A percentile compares a stretch with the other conserved stretches of the same genome.
phyloP scores from a whole-genome alignment of 2,888 invertebrate species.

The Brachynemurus nebulosus region DNA sequence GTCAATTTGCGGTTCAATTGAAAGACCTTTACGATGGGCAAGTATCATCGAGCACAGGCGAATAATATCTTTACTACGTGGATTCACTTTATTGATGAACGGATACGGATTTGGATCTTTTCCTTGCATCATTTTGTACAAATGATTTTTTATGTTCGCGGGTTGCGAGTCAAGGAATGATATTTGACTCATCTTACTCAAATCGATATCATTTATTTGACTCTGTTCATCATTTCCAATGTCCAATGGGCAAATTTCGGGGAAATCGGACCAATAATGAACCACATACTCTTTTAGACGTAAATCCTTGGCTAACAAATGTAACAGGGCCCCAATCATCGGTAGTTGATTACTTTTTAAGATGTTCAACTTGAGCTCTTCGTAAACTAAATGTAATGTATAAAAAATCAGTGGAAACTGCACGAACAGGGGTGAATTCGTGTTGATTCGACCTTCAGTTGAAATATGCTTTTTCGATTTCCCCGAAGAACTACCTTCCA shows the following conservation, averaged over 20 bases:
- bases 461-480: conserved; percentile 9
- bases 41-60: conserved; percentile 41
- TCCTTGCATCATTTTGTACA: conserved; percentile 48
- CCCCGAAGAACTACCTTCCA: neutral
- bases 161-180: conserved; percentile 46
- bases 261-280: conserved; percentile 80
- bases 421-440: conserved; percentile 53
- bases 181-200: conserved; percentile 45
- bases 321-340: conserved; percentile 54
- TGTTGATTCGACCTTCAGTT: conserved; percentile 36
- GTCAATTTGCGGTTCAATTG: conserved; percentile 5
- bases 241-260: conserved; percentile 39
- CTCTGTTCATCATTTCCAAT: conserved; percentile 23
- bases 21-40: conserved; percentile 1
- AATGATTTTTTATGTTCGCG: conserved; percentile 56
- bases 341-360: conserved; percentile 52
- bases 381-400: conserved; percentile 76
- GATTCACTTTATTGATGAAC: conserved; percentile 58
- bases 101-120: conserved; percentile 47
- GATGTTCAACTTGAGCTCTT: conserved; percentile 75
- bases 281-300: conserved; percentile 53
- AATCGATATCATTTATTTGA: conserved; percentile 41
- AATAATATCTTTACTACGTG: conserved; percentile 54
- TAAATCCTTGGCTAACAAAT: conserved; percentile 65
- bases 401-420: conserved; percentile 62